phyloP scores from a whole-genome alignment of 2,797 vertebrate species.

The Aplochiton taeniatus region DNA sequence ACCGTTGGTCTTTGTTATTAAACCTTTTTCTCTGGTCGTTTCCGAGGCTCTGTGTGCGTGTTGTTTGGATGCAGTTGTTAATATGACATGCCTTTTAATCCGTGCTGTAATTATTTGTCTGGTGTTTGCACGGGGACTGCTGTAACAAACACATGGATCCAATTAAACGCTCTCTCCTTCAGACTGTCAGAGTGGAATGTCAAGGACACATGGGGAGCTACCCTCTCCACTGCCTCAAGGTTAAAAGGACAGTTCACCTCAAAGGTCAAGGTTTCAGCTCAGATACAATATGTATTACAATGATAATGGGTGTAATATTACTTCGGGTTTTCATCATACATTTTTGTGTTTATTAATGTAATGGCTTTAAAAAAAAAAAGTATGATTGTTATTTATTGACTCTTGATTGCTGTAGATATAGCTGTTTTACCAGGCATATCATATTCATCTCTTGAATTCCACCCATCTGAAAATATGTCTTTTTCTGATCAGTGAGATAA shows the following conservation, averaged over 20 bases:
- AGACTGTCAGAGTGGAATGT: slow-evolving; percentile 68
- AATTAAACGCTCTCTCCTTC: slow-evolving; percentile 69
- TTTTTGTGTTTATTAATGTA: neutral
- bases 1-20: too few species aligned
- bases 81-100: slow-evolving; percentile 73
- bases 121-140: slow-evolving; percentile 73
- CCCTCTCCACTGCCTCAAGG: slow-evolving; percentile 19
- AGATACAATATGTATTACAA: too few species aligned
- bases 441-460: too few species aligned
- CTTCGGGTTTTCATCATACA: too few species aligned
- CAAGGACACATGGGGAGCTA: slow-evolving; percentile 30
- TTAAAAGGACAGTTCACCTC: slow-evolving; percentile 25
- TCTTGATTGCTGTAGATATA: too few species aligned
- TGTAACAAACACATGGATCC: slow-evolving; percentile 71
- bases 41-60: slow-evolving; percentile 34
- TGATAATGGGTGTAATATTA: too few species aligned
- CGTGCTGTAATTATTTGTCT: slow-evolving; percentile 74
- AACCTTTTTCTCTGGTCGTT: too few species aligned
- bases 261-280: neutral
- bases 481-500: too few species aligned
- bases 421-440: too few species aligned
- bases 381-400: too few species aligned
- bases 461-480: too few species aligned
- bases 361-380: too few species aligned
- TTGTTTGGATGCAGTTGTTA: slow-evolving; percentile 58